phyloP scores from a whole-genome alignment of 2,113 vertebrate species.

The Dasyurus viverrinus region DNA sequence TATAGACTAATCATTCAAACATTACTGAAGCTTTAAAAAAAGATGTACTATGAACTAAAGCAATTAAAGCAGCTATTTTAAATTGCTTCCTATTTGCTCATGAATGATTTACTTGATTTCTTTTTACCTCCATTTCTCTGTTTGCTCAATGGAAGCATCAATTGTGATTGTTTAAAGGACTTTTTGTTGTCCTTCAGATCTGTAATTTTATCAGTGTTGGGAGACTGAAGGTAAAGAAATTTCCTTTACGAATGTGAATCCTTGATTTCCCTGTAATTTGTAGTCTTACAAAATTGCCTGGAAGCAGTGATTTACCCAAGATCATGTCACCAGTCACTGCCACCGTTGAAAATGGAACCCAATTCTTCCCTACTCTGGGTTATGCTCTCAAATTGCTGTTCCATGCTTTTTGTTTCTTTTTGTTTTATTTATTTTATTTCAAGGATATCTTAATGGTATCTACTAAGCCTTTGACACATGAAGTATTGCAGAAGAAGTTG shows the following conservation, averaged over 20 bases:
- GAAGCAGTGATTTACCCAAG: neutral
- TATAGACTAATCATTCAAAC: neutral
- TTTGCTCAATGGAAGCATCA: neutral
- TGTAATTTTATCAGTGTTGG: neutral
- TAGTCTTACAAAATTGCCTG: neutral
- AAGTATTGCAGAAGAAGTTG: neutral
- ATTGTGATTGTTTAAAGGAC: neutral
- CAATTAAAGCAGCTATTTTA: neutral
- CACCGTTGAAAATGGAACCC: neutral
- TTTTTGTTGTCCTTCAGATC: neutral
- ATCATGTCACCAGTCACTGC: neutral
- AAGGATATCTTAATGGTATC: neutral
- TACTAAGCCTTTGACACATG: neutral
- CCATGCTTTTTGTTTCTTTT: neutral
- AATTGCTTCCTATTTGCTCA: neutral
- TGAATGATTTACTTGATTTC: neutral
- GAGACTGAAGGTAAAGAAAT: neutral
- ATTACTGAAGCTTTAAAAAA: conserved; percentile 4
- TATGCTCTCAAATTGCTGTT: neutral
- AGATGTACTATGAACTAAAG: neutral
- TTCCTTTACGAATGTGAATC: neutral
- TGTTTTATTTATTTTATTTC: neutral
- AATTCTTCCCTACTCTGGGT: neutral
- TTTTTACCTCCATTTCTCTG: neutral
- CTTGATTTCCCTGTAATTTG: neutral